Percentiles rank a stretch among this genome's conserved stretches.
These are phyloP conservation scores for Rhagium mordax DNA, from an alignment of 2,888 invertebrate genomes.

Conservation along the genomic window DNA sequence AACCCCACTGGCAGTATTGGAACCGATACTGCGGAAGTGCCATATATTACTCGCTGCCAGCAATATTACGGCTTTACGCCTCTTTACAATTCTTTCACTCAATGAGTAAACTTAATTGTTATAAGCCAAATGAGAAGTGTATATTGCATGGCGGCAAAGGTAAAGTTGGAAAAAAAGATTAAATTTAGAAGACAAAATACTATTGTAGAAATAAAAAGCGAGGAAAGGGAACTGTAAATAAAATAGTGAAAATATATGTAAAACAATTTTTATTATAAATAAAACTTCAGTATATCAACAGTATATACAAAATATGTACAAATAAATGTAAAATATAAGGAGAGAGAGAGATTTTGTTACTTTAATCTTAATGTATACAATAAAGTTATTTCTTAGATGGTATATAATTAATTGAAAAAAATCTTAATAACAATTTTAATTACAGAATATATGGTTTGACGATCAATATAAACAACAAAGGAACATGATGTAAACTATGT, in stretches of 20 bases:
- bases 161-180: too few relatives aligned
- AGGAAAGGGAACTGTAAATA: background rate
- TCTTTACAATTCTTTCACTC: too few relatives aligned
- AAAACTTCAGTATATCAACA: slow-evolving; percentile 51
- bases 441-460: slow-evolving; percentile 30
- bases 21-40: too few relatives aligned
- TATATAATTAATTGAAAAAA: slow-evolving; percentile 35
- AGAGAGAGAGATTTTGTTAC: slow-evolving; percentile 32
- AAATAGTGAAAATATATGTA: background rate
- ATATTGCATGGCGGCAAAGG: too few relatives aligned
- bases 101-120: too few relatives aligned
- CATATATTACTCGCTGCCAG: too few relatives aligned
- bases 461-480: slow-evolving; percentile 31
- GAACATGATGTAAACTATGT: slow-evolving; percentile 18
- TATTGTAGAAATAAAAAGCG: too few relatives aligned
- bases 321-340: slow-evolving; percentile 41
- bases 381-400: slow-evolving; percentile 38
- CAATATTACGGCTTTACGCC: too few relatives aligned
- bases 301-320: slow-evolving; percentile 55
- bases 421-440: slow-evolving; percentile 35
- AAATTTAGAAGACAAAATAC: too few relatives aligned
- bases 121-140: too few relatives aligned
- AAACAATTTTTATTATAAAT: slow-evolving; percentile 47
- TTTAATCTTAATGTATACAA: slow-evolving; percentile 46
- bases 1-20: too few relatives aligned